Conservation (phyloP, 2,113 vertebrate species). For the Scophthalmus maximus region DNA sequence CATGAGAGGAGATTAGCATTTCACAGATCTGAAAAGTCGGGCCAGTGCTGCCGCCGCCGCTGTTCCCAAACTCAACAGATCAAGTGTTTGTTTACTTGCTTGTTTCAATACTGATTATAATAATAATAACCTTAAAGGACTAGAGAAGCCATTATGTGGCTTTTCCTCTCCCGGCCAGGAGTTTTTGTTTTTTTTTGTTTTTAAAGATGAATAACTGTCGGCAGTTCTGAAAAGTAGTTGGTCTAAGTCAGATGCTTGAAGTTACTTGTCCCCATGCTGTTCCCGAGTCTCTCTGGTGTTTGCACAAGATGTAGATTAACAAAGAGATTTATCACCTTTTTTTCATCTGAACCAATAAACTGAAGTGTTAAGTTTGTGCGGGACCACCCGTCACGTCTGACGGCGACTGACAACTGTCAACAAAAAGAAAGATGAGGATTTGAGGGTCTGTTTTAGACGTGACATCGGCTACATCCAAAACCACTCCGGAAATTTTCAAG, state of each 20-base stretch:
- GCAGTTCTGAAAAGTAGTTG: conserved; percentile 39
- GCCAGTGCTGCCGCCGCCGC: conserved; percentile 47
- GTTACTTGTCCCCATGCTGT: conserved; percentile 6
- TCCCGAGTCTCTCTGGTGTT: conserved; percentile 16
- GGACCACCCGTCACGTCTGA: neutral
- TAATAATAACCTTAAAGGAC: conserved; percentile 68
- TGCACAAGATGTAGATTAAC: conserved; percentile 21
- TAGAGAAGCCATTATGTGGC: conserved; percentile 42
- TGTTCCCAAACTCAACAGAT: conserved; percentile 73
- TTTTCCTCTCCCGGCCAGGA: conserved; percentile 46
- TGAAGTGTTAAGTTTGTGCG: conserved; percentile 14
- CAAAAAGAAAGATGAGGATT: too few species aligned
- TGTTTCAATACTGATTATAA: conserved; percentile 81
- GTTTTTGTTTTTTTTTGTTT: conserved; percentile 27
- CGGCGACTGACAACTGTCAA: too few species aligned
- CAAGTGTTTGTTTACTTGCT: conserved; percentile 80
- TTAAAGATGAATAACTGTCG: conserved; percentile 54
- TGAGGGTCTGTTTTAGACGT: too few species aligned
- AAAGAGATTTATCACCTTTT: conserved; percentile 13
- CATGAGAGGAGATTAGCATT: conserved; percentile 81
- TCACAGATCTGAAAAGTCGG: conserved; percentile 79
- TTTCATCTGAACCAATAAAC: conserved; percentile 15
- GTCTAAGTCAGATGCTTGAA: conserved; percentile 23
- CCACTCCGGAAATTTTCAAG: too few species aligned
- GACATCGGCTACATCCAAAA: too few species aligned